These are phyloP conservation scores for Sisyra terminalis DNA, from an alignment of 2,888 invertebrate species.

Conservation along the genomic window DNA sequence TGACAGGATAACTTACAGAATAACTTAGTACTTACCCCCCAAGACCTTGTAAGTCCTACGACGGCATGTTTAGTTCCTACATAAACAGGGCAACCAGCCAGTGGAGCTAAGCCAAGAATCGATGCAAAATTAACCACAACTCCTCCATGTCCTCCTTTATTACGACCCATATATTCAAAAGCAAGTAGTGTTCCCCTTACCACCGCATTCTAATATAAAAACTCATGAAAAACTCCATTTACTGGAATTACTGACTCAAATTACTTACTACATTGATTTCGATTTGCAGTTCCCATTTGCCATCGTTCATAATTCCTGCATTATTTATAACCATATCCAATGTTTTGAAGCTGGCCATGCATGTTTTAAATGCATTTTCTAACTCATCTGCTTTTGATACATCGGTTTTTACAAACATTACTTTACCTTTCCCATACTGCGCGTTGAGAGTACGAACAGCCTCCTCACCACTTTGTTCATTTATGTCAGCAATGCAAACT, in stretches of 20 bases:
- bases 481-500: constrained; percentile 20
- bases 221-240: background rate
- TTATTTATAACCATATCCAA: constrained; percentile 48
- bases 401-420: constrained; percentile 51
- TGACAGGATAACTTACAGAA: no score
- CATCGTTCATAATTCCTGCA: constrained; percentile 62
- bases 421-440: constrained; percentile 47
- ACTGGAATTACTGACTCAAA: constrained; percentile 9
- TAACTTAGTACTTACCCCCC: constrained; percentile 19
- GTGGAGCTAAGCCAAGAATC: constrained; percentile 35
- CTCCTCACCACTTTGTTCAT: constrained; percentile 32
- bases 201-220: constrained; percentile 25
- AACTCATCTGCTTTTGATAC: constrained; percentile 57
- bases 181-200: constrained; percentile 33
- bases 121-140: constrained; percentile 50
- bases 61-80: constrained; percentile 41
- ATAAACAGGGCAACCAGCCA: constrained; percentile 38
- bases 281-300: constrained; percentile 58
- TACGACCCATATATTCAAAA: constrained; percentile 38
- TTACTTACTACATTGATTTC: constrained; percentile 28
- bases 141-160: constrained; percentile 41
- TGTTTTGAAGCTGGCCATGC: constrained; percentile 26
- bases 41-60: constrained; percentile 32
- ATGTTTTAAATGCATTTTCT: constrained; percentile 35
- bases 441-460: constrained; percentile 40